These are phyloP conservation scores for Popillia japonica DNA, from an alignment of 1,140 invertebrate genomes.

Conservation along the genomic window DNA sequence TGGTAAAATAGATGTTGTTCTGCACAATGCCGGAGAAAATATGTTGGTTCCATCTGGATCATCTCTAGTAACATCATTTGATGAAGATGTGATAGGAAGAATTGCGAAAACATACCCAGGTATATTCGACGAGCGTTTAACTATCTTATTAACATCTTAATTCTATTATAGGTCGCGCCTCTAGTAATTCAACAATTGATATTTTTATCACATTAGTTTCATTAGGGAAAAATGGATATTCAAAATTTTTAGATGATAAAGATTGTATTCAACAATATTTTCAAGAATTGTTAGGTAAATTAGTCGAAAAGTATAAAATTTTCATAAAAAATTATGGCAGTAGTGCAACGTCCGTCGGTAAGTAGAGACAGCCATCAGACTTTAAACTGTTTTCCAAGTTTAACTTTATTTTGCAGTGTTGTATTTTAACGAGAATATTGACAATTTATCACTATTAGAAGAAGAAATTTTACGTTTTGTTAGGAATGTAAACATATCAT, in stretches of 20 bases:
- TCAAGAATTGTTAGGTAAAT: conserved; percentile 66
- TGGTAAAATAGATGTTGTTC: conserved; percentile 81
- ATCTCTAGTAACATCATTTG: conserved; percentile 80
- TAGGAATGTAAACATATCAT: not conserved
- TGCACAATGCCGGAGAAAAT: conserved; percentile 91
- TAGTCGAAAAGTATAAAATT: conserved; percentile 61
- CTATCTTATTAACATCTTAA: not conserved
- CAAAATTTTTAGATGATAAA: conserved; percentile 70
- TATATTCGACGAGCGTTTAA: not conserved
- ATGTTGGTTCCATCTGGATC: conserved; percentile 91
- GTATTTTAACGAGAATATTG: not conserved
- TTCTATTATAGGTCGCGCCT: conserved; percentile 64
- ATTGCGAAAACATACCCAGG: conserved; percentile 81
- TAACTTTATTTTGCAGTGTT: not conserved
- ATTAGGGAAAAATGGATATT: conserved; percentile 75
- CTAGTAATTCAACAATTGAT: conserved; percentile 77
- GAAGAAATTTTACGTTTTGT: not conserved
- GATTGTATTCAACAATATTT: conserved; percentile 75
- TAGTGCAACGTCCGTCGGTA: not conserved
- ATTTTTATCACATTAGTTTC: conserved; percentile 83
- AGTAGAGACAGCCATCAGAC: not conserved
- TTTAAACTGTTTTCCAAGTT: not conserved
- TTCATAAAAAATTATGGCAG: not conserved
- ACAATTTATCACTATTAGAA: not conserved
- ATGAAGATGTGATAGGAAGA: conserved; percentile 70